These are phyloP conservation scores for Typhlomys cinereus DNA, from an alignment of 2,113 vertebrate genomes.

Conservation along the genomic window DNA sequence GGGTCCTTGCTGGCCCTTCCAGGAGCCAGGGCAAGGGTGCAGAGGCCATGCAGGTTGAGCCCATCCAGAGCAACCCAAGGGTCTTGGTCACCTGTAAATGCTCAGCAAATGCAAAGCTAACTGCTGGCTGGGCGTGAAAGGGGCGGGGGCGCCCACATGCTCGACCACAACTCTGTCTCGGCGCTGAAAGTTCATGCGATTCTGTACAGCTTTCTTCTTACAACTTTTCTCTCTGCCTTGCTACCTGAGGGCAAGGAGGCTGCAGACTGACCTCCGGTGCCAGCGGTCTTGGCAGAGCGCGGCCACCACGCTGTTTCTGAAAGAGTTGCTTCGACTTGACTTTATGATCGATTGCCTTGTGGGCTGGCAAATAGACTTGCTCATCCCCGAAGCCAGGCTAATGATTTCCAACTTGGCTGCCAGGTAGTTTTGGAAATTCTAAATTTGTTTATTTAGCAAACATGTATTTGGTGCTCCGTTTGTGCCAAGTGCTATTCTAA, in stretches of 20 bases:
- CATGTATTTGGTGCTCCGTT: background rate
- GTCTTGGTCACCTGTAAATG: background rate
- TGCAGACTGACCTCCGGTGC: background rate
- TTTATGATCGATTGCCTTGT: background rate
- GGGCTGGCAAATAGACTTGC: background rate
- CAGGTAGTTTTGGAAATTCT: slow-evolving; percentile 53
- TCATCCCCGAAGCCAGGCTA: background rate
- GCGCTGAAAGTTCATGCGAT: background rate
- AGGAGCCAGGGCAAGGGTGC: background rate
- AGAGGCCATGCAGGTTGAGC: background rate
- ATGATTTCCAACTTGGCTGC: slow-evolving; percentile 30
- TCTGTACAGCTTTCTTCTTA: background rate
- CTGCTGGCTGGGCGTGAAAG: background rate
- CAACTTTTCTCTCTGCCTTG: background rate
- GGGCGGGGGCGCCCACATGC: background rate
- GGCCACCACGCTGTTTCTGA: background rate
- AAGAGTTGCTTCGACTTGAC: background rate
- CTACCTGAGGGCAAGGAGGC: background rate
- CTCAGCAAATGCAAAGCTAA: background rate
- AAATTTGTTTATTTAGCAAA: slow-evolving; percentile 58
- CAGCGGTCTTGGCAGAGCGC: background rate
- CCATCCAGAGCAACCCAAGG: background rate
- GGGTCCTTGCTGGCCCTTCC: background rate
- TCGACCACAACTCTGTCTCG: background rate
- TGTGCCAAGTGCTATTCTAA: background rate